phyloP scores from a whole-genome alignment of 2,797 vertebrate genomes.

The Tapirus indicus region DNA sequence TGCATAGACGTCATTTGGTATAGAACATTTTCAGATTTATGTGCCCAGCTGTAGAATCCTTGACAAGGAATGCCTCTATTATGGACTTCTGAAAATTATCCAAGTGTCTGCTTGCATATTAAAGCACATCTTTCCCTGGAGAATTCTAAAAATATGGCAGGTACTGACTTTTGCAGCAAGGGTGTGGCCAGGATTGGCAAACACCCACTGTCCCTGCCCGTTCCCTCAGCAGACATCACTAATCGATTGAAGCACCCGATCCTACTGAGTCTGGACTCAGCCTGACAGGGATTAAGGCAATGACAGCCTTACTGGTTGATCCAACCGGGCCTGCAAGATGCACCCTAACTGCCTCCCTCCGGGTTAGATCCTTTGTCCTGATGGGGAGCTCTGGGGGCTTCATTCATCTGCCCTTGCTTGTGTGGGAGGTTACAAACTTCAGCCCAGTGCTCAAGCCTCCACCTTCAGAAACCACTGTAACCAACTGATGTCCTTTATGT shows the following conservation, averaged over 20 bases:
- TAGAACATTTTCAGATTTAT: not conserved
- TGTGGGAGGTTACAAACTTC: not conserved
- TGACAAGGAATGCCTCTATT: not conserved
- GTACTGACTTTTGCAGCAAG: not conserved
- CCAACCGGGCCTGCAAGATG: no score
- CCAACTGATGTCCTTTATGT: accelerated
- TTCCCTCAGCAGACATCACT: not conserved
- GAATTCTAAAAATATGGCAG: not conserved
- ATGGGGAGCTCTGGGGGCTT: not conserved
- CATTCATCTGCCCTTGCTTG: no score
- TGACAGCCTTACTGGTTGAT: not conserved
- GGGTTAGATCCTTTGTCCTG: not conserved
- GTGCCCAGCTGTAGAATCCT: not conserved
- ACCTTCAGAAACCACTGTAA: not conserved
- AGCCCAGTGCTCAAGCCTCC: not conserved
- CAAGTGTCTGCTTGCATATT: not conserved
- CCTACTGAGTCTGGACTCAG: not conserved
- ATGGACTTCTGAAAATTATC: not conserved
- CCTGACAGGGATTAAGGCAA: not conserved
- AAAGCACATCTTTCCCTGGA: not conserved
- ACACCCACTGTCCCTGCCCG: not conserved
- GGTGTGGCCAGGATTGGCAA: not conserved
- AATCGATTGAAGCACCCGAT: accelerated
- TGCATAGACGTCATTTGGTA: not conserved
- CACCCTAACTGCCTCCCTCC: not conserved